Percentiles rank a stretch among this genome's conserved stretches.
These are phyloP conservation scores for Epizoanthus fatuus DNA, from an alignment of 92 coral and sea anemone genomes.

Conservation along the genomic window DNA sequence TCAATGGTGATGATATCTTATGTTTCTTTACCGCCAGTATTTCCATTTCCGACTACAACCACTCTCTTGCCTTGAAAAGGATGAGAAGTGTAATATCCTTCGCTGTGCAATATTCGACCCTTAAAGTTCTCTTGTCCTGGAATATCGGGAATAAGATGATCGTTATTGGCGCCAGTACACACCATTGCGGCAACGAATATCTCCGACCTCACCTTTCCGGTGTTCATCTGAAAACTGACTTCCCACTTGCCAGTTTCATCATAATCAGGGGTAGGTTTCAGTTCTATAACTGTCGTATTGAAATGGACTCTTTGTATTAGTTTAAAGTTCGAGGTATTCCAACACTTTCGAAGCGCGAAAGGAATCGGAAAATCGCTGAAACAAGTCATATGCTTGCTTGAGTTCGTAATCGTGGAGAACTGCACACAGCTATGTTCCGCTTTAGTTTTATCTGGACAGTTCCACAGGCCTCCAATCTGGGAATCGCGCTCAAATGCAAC, in stretches of 20 bases:
- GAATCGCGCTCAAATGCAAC: constrained; percentile 80
- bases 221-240: constrained; percentile 53
- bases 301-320: constrained; percentile 77
- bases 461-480: constrained; percentile 88
- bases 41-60: constrained; percentile 85
- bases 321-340: constrained; percentile 80
- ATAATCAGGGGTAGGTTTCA: constrained; percentile 54
- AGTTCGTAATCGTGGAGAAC: constrained; percentile 76
- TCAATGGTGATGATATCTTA: no score
- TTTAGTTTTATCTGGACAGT: constrained; percentile 68
- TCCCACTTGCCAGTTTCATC: constrained; percentile 79
- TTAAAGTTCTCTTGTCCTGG: constrained; percentile 74
- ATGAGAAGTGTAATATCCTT: constrained; percentile 77
- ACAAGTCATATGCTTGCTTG: constrained; percentile 76
- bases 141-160: constrained; percentile 54
- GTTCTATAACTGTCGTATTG: constrained; percentile 55
- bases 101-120: constrained; percentile 83
- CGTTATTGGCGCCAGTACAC: constrained; percentile 65
- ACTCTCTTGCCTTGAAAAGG: constrained; percentile 82
- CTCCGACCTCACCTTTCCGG: constrained; percentile 41
- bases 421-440: constrained; percentile 52
- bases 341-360: constrained; percentile 43
- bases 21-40: constrained; percentile 75
- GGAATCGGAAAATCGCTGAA: constrained; percentile 89
- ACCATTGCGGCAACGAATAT: constrained; percentile 85